Evolutionary conservation across 2,888 invertebrate genomes (phyloP).

Genomic region (Cremastobaeus sp.): DNA sequence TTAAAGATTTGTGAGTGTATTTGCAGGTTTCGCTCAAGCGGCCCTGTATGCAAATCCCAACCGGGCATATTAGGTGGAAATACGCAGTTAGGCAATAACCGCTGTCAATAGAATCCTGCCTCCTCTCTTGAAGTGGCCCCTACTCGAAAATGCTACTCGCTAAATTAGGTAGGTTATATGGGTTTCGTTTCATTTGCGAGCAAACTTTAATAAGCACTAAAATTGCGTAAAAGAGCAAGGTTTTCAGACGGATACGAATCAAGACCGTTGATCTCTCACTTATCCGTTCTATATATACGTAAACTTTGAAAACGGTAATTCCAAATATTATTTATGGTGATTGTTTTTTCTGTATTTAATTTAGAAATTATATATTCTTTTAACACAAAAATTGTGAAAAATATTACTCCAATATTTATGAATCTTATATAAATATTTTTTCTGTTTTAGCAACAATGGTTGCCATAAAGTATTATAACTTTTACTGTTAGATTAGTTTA

Average conservation of each 20-base stretch:
- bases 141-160: slow-evolving; percentile 79
- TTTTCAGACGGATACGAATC: slow-evolving; percentile 76
- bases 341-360: no score
- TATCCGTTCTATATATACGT: slow-evolving; percentile 58
- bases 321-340: no score
- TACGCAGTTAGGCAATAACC: slow-evolving; percentile 79
- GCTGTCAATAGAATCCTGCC: slow-evolving; percentile 78
- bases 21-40: slow-evolving; percentile 76
- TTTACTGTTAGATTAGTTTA: no score
- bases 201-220: slow-evolving; percentile 79
- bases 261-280: slow-evolving; percentile 61
- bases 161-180: slow-evolving; percentile 79
- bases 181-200: slow-evolving; percentile 79
- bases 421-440: no score
- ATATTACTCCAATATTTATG: no score
- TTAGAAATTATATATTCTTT: no score
- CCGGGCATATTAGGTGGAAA: slow-evolving; percentile 78
- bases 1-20: slow-evolving; percentile 76
- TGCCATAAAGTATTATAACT: no score
- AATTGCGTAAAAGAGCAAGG: slow-evolving; percentile 79
- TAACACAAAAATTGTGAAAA: no score
- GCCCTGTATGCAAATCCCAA: slow-evolving; percentile 76
- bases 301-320: no score
- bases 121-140: slow-evolving; percentile 74
- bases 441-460: no score